phyloP scores from a whole-genome alignment of 2,888 invertebrate genomes.

The Nebria brevicollis region DNA sequence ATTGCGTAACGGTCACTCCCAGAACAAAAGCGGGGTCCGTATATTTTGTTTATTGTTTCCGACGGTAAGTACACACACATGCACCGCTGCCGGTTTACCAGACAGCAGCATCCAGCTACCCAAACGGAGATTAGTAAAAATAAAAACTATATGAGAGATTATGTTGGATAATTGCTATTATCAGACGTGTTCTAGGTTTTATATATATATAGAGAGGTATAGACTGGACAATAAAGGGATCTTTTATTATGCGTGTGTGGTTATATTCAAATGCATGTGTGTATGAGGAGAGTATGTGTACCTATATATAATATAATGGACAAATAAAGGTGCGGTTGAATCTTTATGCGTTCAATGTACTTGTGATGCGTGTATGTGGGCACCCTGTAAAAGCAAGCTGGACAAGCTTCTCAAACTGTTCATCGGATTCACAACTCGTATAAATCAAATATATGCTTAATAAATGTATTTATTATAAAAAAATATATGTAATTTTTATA shows the following conservation, averaged over 20 bases:
- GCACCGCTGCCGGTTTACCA: constrained; percentile 52
- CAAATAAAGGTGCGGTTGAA: constrained; percentile 50
- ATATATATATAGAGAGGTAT: not conserved
- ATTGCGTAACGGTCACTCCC: constrained; percentile 52
- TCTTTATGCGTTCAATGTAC: constrained; percentile 44
- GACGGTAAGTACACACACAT: constrained; percentile 12
- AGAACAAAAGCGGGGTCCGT: constrained; percentile 51
- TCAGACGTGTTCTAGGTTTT: constrained; percentile 50
- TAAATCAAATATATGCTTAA: not conserved
- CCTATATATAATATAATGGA: constrained; percentile 53
- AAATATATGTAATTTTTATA: no score
- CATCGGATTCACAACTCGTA: not conserved
- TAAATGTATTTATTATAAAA: no score
- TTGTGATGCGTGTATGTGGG: constrained; percentile 20
- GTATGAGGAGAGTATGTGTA: constrained; percentile 52
- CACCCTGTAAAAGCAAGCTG: not conserved
- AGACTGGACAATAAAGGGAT: constrained; percentile 54
- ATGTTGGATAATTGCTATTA: constrained; percentile 50
- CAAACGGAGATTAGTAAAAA: constrained; percentile 56
- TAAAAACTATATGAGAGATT: constrained; percentile 53
- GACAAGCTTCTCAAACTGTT: not conserved
- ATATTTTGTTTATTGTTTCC: constrained; percentile 56
- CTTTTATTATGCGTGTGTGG: constrained; percentile 51
- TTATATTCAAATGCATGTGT: constrained; percentile 41
- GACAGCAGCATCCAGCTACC: constrained; percentile 52